A percentile compares a stretch with the other conserved stretches of the same genome.
Evolutionary conservation across 2,888 invertebrate genomes (phyloP).

Genomic region (Drosophila mettleri): DNA sequence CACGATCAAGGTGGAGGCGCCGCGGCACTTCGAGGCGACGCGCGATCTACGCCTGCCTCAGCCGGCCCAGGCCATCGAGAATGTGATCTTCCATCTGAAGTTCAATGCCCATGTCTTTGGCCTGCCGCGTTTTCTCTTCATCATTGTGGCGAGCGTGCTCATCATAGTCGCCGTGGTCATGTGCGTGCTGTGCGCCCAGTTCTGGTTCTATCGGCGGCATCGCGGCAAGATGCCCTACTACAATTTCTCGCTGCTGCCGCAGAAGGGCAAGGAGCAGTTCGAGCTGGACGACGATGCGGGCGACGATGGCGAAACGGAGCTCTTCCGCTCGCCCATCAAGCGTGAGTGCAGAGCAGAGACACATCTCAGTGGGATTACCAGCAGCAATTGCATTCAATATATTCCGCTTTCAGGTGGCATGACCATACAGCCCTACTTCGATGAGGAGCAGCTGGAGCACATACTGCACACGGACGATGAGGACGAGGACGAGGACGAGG

Average conservation of each 20-base stretch:
- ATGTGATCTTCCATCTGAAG: conserved; percentile 89
- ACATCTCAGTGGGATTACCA: too few species aligned
- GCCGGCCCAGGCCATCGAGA: conserved; percentile 85
- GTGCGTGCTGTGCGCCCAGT: conserved; percentile 81
- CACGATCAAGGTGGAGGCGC: conserved; percentile 86
- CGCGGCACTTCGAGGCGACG: conserved; percentile 87
- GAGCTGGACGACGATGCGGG: conserved; percentile 83
- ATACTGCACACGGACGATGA: conserved; percentile 85
- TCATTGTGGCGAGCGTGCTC: conserved; percentile 88
- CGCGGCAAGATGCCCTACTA: conserved; percentile 82
- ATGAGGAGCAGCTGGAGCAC: conserved; percentile 88
- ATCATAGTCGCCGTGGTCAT: conserved; percentile 77
- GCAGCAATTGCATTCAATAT: not conserved
- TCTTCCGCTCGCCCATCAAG: conserved; percentile 84
- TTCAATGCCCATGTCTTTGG: conserved; percentile 90
- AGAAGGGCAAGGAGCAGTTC: conserved; percentile 82
- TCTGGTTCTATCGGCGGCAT: conserved; percentile 73
- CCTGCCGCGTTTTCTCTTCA: conserved; percentile 91
- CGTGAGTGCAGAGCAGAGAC: conserved; percentile 75
- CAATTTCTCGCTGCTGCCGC: conserved; percentile 84
- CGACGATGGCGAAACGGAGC: conserved; percentile 83
- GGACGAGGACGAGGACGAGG: conserved; percentile 84
- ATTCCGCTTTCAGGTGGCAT: conserved; percentile 72
- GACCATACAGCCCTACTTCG: conserved; percentile 88
- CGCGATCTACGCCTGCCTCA: conserved; percentile 81